A percentile compares a stretch with the other conserved stretches of the same genome.
Evolutionary conservation across 1,140 invertebrate species (phyloP).

Genomic region (Tribolium castaneum): DNA sequence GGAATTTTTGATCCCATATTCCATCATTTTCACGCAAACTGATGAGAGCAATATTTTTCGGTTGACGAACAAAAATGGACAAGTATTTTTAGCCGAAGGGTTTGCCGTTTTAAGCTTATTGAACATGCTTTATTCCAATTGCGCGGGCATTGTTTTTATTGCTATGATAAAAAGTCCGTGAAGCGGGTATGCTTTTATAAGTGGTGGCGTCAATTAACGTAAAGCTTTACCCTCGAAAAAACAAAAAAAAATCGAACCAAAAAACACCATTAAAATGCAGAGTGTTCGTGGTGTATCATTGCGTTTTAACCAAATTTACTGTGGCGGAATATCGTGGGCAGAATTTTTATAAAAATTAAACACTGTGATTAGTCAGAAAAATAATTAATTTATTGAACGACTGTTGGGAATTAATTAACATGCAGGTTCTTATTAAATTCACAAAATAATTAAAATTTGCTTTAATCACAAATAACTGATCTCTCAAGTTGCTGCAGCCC

Average conservation of each 20-base stretch:
- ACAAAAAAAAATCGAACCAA: background rate
- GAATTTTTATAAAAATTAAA: background rate
- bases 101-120: conserved; percentile 11
- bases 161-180: conserved; percentile 16
- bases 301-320: background rate
- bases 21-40: background rate
- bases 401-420: background rate
- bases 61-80: background rate
- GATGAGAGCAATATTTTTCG: conserved; percentile 17
- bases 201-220: conserved; percentile 12
- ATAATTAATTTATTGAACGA: background rate
- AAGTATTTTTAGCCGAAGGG: background rate
- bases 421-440: background rate
- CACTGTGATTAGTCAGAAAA: background rate
- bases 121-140: conserved; percentile 23
- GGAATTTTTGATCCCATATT: background rate
- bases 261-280: conserved; percentile 2
- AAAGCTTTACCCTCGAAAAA: background rate
- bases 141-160: conserved; percentile 22
- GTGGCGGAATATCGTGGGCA: too few species aligned
- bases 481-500: background rate
- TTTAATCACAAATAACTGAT: background rate
- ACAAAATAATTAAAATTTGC: conserved; percentile 12
- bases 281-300: background rate
- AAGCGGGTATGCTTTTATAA: conserved; percentile 19